Evolutionary conservation across 2,797 vertebrate species (phyloP), one percentile per base, ranked within the genome.

Genomic region (Rhinatrema bivittatum): DNA sequence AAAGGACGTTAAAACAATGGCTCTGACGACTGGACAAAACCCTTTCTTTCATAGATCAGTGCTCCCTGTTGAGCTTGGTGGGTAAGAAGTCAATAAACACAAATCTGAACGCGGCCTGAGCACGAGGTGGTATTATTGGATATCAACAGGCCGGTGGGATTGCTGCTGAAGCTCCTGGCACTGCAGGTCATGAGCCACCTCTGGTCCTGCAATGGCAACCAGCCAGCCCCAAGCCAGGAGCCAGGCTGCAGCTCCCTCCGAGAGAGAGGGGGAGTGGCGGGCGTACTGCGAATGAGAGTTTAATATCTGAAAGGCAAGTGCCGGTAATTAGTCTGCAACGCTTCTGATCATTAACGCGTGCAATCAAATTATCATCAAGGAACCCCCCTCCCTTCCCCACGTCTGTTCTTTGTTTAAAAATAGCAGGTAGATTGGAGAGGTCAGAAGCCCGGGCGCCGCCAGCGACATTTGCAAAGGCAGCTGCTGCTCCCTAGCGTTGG

Each of bases 281-380:
- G 13, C 30, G 39, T 25, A 49, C 36, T 52, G 62, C 57, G 67
- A 72, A 64, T 52, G 58, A 67, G 74, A 72, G 79, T 65, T 77
- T 75, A 72, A 74, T 79, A 77, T 76, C 65, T 62, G 46, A 68
- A 56, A 74, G 64, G 72, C 74, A 79, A 74, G 62, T 70, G 72
- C 68, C 65, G 54, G 70, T 71, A 77, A 79, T 79, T 79, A 79
- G 74, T 64, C 67, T 74, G 72, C 57, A 76, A 72, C 74, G 70
- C 72, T 79, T 74, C n/a, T 76, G 74, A 79, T 79, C 73, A 77
- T 79, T 77, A 77, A 75, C 65, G 72, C 68, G 70, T 68, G 74
- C 76, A 75, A 74, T 75, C 72, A 76, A 77, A 77, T 74, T 77
- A 79, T 75, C 76, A 76, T 75, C 74, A 79, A 58, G 67, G 72